Conservation (phyloP, 1,140 invertebrate species). For the Heliconius hermathena region DNA sequence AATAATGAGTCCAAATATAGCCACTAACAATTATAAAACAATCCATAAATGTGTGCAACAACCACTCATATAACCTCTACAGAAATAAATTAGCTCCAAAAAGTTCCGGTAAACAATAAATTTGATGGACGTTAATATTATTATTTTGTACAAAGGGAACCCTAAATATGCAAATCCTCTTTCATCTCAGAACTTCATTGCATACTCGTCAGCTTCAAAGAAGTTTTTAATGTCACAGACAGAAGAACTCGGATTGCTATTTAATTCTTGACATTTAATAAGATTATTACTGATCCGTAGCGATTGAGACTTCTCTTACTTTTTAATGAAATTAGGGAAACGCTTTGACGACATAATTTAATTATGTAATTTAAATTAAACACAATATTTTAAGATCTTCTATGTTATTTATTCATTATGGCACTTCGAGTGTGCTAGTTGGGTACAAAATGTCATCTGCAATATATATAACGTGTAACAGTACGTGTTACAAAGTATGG, state of each 20-base stretch:
- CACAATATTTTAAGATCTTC: not conserved
- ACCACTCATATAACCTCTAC: not conserved
- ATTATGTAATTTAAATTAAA: not conserved
- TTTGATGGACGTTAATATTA: not conserved
- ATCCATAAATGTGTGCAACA: not conserved
- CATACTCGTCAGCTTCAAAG: not conserved
- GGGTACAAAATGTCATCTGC: too few relatives aligned
- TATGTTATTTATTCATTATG: not conserved
- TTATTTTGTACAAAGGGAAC: not conserved
- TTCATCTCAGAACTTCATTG: slow-evolving; percentile 1
- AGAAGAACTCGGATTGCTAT: slow-evolving; percentile 19
- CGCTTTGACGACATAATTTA: not conserved
- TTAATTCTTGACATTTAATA: slow-evolving; percentile 26
- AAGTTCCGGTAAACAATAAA: not conserved
- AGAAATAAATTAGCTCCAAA: not conserved
- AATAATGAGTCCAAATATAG: too few relatives aligned
- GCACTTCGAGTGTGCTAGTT: too few relatives aligned
- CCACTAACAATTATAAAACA: too few relatives aligned
- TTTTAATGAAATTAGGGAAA: slow-evolving; percentile 6
- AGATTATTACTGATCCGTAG: slow-evolving; percentile 27
- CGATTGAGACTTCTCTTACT: slow-evolving; percentile 17
- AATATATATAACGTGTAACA: too few relatives aligned
- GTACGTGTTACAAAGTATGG: too few relatives aligned
- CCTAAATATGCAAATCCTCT: slow-evolving; percentile 1
- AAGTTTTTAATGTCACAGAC: slow-evolving; percentile 26